Percentiles rank a stretch among this genome's conserved stretches.
phyloP scores from a whole-genome alignment of 2,797 vertebrate species.

The Avahi laniger region DNA sequence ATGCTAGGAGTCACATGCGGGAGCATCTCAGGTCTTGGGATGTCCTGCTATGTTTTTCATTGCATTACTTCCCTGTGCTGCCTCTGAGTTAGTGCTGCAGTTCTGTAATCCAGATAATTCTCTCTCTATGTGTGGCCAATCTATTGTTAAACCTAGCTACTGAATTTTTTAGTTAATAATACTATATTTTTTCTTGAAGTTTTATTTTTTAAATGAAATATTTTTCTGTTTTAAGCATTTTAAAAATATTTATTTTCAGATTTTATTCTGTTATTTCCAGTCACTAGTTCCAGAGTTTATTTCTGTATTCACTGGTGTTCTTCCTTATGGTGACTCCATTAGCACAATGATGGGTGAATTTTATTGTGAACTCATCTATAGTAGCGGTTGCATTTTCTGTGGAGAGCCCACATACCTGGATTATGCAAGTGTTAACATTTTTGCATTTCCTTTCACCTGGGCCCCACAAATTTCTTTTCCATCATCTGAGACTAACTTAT shows the following conservation, averaged over 20 bases:
- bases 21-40: too few relatives aligned
- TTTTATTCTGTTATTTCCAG: background rate
- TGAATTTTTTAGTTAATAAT: background rate
- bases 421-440: background rate
- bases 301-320: too few relatives aligned
- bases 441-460: background rate
- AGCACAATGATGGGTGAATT: background rate
- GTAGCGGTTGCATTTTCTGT: background rate
- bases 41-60: fast-evolving
- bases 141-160: background rate
- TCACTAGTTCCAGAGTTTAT: background rate
- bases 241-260: background rate
- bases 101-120: background rate
- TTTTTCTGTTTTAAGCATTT: background rate
- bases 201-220: background rate
- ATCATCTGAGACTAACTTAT: background rate
- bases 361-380: background rate
- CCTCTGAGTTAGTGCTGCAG: background rate
- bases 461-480: background rate
- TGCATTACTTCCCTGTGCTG: background rate
- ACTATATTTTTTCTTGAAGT: background rate
- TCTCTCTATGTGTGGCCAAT: background rate
- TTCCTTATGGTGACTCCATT: background rate
- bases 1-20: fast-evolving
- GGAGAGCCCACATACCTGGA: background rate